Conservation (phyloP, 2,888 invertebrate genomes). For the Allygus modestus region DNA sequence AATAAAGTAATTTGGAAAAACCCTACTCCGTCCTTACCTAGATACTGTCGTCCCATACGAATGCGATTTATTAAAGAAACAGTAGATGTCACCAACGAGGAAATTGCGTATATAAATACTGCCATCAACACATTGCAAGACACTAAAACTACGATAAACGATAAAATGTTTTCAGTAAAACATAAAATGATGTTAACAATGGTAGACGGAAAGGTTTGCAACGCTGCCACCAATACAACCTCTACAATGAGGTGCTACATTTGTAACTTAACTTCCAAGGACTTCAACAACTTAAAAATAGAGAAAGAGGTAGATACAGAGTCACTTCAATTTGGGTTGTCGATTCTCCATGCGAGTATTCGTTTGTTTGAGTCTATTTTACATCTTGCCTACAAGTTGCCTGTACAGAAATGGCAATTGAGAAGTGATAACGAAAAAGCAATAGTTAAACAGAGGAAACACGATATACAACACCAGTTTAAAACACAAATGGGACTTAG, state of each 20-base stretch:
- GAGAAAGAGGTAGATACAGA: neutral
- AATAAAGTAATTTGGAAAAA: slow-evolving; percentile 70
- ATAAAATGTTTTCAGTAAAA: neutral
- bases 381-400: slow-evolving; percentile 61
- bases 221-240: slow-evolving; percentile 51
- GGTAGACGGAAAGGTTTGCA: slow-evolving; percentile 65
- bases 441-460: slow-evolving; percentile 27
- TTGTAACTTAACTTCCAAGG: slow-evolving; percentile 24
- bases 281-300: slow-evolving; percentile 47
- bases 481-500: slow-evolving; percentile 53
- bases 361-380: slow-evolving; percentile 62
- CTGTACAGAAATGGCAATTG: slow-evolving; percentile 57
- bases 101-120: slow-evolving; percentile 57
- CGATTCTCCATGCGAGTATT: slow-evolving; percentile 61
- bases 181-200: slow-evolving; percentile 25
- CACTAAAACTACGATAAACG: slow-evolving; percentile 26
- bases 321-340: slow-evolving; percentile 57
- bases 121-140: slow-evolving; percentile 1
- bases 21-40: slow-evolving; percentile 70
- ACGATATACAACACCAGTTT: slow-evolving; percentile 44
- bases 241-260: slow-evolving; percentile 58
- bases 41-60: slow-evolving; percentile 71
- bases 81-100: slow-evolving; percentile 69
- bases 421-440: slow-evolving; percentile 2
- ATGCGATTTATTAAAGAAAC: slow-evolving; percentile 69